These are phyloP conservation scores for Trypoxylus dichotomus DNA, from an alignment of 1,140 invertebrate genomes.

Conservation along the genomic window DNA sequence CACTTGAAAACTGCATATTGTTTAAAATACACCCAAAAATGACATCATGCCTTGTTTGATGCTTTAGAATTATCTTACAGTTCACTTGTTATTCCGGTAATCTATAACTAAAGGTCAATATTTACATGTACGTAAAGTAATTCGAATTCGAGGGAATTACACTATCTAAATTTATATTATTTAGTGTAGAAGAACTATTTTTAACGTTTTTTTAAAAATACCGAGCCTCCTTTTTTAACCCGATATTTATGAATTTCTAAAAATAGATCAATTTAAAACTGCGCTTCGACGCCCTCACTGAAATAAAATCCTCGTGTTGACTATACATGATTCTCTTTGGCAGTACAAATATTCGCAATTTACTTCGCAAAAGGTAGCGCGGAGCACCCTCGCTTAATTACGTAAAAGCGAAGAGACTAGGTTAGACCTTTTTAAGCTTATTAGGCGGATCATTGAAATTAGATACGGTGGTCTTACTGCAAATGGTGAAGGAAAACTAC, in stretches of 20 bases:
- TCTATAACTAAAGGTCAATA: background rate
- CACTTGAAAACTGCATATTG: no score
- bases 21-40: no score
- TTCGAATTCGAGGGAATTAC: background rate
- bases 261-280: constrained; percentile 16
- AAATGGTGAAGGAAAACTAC: background rate
- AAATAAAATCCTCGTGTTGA: background rate
- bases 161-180: background rate
- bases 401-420: constrained; percentile 3
- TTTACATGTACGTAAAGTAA: background rate
- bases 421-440: constrained; percentile 22
- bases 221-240: background rate
- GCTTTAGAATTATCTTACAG: background rate
- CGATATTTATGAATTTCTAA: constrained; percentile 9
- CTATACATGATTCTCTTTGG: background rate
- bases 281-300: background rate
- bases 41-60: no score
- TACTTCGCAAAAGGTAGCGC: constrained; percentile 5
- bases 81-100: background rate
- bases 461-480: constrained; percentile 11
- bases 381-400: constrained; percentile 5
- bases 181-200: background rate
- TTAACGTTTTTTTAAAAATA: background rate
- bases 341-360: constrained; percentile 19
- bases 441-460: constrained; percentile 20